Percentiles rank a stretch among this genome's conserved stretches.
phyloP scores from a whole-genome alignment of 1,140 invertebrate genomes.

The Battus philenor region DNA sequence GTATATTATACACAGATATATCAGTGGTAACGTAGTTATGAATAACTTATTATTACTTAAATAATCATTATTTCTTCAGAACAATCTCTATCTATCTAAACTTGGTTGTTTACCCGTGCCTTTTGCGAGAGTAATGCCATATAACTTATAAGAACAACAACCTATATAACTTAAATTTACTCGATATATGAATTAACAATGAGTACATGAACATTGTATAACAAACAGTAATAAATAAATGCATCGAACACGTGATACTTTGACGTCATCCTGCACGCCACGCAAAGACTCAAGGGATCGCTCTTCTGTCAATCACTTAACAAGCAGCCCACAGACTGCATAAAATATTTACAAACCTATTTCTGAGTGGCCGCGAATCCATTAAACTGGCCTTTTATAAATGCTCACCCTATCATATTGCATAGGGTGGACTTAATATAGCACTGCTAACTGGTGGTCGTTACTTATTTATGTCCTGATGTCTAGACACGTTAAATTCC shows the following conservation, averaged over 20 bases:
- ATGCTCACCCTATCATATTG: slow-evolving; percentile 60
- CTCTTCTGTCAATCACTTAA: slow-evolving; percentile 60
- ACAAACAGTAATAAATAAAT: too few relatives aligned
- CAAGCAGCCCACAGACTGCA: slow-evolving; percentile 46
- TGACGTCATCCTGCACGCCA: slow-evolving; percentile 29
- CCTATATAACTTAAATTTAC: too few relatives aligned
- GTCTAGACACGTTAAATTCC: slow-evolving; percentile 53
- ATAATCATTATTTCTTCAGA: too few relatives aligned
- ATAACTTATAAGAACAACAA: too few relatives aligned
- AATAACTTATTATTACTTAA: too few relatives aligned
- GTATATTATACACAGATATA: too few relatives aligned
- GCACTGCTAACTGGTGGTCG: slow-evolving; percentile 40
- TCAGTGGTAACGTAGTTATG: too few relatives aligned
- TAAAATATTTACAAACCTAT: slow-evolving; percentile 70
- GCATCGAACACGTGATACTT: slow-evolving; percentile 23
- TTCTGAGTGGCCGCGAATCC: slow-evolving; percentile 58
- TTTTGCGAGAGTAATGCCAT: too few relatives aligned
- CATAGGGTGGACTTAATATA: slow-evolving; percentile 43
- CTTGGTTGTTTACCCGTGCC: too few relatives aligned
- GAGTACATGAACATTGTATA: too few relatives aligned
- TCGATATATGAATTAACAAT: too few relatives aligned
- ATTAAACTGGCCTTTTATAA: slow-evolving; percentile 64
- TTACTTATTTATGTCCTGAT: slow-evolving; percentile 52
- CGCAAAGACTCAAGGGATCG: slow-evolving; percentile 34
- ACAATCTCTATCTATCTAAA: too few relatives aligned